Conservation (phyloP, 2,888 invertebrate genomes). For the Apodemia zela region DNA sequence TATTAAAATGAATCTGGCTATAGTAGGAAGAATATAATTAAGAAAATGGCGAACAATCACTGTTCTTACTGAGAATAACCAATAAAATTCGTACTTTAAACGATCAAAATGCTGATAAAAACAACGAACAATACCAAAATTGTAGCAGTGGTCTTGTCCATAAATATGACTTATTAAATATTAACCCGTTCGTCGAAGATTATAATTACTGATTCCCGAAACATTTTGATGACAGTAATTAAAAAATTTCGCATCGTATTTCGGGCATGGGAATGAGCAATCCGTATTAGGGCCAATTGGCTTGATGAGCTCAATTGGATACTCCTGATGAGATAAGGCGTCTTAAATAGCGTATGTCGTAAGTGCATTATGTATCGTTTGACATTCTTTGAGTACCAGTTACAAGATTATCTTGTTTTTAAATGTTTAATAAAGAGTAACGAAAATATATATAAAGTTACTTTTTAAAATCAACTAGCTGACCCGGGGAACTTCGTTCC, state of each 20-base stretch:
- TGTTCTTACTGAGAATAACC: neutral
- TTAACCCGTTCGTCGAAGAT: constrained; percentile 23
- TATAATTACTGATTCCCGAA: constrained; percentile 45
- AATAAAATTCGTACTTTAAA: neutral
- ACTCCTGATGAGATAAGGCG: constrained; percentile 69
- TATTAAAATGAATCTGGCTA: neutral
- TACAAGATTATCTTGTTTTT: neutral
- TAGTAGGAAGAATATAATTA: constrained; percentile 4
- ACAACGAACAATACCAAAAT: constrained; percentile 16
- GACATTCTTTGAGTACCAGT: neutral
- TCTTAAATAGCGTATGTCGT: constrained; percentile 56
- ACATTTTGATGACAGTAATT: constrained; percentile 48
- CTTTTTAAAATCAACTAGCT: no score
- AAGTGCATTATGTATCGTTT: constrained; percentile 32
- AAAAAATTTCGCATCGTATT: constrained; percentile 61
- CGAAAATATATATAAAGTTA: no score
- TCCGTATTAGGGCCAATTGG: constrained; percentile 73
- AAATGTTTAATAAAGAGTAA: neutral
- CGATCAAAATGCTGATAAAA: constrained; percentile 12
- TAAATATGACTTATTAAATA: constrained; percentile 23
- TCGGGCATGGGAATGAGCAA: constrained; percentile 51
- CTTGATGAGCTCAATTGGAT: constrained; percentile 72
- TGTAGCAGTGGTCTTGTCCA: constrained; percentile 15
- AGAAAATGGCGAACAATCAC: constrained; percentile 3
- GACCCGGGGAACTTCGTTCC: no score